Base-by-base conservation (phyloP, 2,113 vertebrate species). In the Brachionichthys hirsutus region DNA sequence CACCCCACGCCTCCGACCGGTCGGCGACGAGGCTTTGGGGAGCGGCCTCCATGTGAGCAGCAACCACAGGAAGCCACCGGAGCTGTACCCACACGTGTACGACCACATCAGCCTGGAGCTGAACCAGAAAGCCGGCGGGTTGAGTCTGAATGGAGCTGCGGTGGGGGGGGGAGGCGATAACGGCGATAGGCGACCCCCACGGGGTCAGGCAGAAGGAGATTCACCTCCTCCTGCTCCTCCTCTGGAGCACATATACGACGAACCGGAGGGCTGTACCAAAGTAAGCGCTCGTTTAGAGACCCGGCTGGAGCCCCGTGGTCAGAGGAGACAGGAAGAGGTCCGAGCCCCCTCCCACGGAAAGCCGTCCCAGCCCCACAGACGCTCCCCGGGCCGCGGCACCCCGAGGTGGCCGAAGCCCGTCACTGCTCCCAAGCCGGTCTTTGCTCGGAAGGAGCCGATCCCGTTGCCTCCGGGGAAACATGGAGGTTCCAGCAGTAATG, bases 161-260 rank as follows among this genome's bases (percentile, higher is more conserved):
- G 84, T 68, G 13, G 74, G 15, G 30, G 36, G 36, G 12, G 8
- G 0, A 24, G 83, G 74, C 17, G 51, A 12, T 34, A 83, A 69
- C 51, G n/a, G n/a, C n/a, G n/a, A n/a, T n/a, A 72, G 51, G 55
- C 58, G 67, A 19, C 42, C 81, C 16, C 57, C 67, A 0, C 85
- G 67, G 17, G 75, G 78, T 38, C 56, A 77, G 5, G 73, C 63
- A 16, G 73, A 78, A 30, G 82, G 80, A 4, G 41, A 67, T 1
- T 43, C 20, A 0, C 46, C 62, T 0, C 41, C 76, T 17, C 43
- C 71, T 0, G 22, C 12, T 19, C 3, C 0, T 12, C 16, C 6
- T 10, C 43, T 35, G 16, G 95, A 96, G 36, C 96, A 97, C 79
- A 96, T 99, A 64, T 99, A 99, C 0, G 95, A 98, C 0, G 96